phyloP scores from a whole-genome alignment of 2,888 invertebrate genomes.

The Ommatoiulus sabulosus region DNA sequence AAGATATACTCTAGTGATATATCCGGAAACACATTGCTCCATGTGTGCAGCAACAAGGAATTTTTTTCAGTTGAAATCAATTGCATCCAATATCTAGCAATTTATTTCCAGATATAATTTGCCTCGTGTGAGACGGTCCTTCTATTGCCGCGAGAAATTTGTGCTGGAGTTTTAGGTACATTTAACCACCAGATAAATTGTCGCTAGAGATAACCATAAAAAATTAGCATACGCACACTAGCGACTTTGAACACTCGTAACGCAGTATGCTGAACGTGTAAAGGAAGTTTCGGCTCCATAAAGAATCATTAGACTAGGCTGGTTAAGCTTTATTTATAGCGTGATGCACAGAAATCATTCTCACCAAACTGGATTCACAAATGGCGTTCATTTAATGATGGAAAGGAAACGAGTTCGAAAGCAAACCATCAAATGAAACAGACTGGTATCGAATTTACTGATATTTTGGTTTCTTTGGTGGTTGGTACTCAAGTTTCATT shows the following conservation, averaged over 20 bases:
- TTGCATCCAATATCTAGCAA: no score
- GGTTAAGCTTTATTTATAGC: neutral
- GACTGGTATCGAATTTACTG: no score
- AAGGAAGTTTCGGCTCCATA: neutral
- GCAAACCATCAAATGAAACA: neutral
- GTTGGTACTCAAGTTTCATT: no score
- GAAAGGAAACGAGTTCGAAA: neutral
- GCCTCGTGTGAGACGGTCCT: no score
- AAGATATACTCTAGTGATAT: no score
- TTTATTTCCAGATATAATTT: no score
- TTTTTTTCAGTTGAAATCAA: no score
- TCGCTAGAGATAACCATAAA: neutral
- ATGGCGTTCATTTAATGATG: neutral
- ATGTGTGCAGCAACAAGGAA: no score
- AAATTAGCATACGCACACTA: neutral
- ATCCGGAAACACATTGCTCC: no score
- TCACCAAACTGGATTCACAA: neutral
- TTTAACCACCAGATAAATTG: neutral
- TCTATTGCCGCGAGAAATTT: neutral
- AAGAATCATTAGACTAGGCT: neutral
- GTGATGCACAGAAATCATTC: slow-evolving; percentile 18
- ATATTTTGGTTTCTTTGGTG: no score
- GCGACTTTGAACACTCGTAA: neutral
- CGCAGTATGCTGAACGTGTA: neutral
- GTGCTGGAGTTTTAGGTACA: neutral